phyloP scores from a whole-genome alignment of 2,113 vertebrate genomes.

The Nestor notabilis region DNA sequence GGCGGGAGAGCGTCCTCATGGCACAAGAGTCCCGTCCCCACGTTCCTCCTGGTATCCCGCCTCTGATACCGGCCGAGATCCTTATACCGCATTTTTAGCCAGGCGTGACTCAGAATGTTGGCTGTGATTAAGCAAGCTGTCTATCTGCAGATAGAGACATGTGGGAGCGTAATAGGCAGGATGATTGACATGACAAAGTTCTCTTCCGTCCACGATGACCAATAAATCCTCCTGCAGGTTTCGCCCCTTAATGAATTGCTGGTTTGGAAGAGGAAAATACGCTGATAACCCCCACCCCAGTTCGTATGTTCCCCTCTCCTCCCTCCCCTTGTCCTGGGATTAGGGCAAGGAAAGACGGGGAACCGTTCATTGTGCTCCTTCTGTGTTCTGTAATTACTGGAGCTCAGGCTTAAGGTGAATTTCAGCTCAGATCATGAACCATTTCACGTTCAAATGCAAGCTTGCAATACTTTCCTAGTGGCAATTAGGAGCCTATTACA shows the following conservation, averaged over 20 bases:
- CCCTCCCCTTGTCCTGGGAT: background rate
- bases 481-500: conserved; percentile 98
- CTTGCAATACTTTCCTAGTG: conserved; percentile 84
- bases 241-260: conserved; percentile 24
- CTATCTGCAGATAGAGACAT: background rate
- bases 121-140: background rate
- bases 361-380: background rate
- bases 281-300: background rate
- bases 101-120: background rate
- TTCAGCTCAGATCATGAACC: conserved; percentile 65
- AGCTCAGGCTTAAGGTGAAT: conserved; percentile 65
- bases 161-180: background rate
- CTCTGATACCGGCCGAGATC: background rate
- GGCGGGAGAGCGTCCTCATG: background rate
- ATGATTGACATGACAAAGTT: conserved; percentile 39
- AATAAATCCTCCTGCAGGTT: conserved; percentile 18
- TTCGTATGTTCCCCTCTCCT: background rate
- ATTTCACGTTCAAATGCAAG: conserved; percentile 75
- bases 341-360: background rate
- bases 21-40: background rate
- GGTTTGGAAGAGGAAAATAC: conserved; percentile 13
- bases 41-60: background rate
- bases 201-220: conserved; percentile 31
- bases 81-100: background rate
- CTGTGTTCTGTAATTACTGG: conserved; percentile 36